phyloP scores from a whole-genome alignment of 2,797 vertebrate species.

The Anguilla anguilla region DNA sequence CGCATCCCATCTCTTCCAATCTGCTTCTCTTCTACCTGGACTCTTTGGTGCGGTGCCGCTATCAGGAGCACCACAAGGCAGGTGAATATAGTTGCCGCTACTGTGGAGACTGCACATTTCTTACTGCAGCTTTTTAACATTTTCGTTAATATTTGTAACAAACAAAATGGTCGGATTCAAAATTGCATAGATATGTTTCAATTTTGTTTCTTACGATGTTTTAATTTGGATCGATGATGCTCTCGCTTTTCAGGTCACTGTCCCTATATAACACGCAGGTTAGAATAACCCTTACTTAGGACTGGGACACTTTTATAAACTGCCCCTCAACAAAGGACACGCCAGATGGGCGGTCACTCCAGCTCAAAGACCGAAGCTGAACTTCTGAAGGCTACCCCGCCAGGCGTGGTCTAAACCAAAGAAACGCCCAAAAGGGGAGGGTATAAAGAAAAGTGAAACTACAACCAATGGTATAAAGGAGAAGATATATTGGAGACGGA shows the following conservation, averaged over 20 bases:
- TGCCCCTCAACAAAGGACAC: conserved; percentile 22
- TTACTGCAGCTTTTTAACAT: conserved; percentile 71
- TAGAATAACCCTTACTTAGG: neutral
- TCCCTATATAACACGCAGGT: neutral
- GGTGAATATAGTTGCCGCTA: conserved; percentile 73
- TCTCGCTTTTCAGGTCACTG: neutral
- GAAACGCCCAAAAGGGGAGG: conserved; percentile 28
- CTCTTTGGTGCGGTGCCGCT: conserved; percentile 54
- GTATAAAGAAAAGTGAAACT: neutral
- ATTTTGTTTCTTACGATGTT: neutral
- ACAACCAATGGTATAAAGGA: neutral
- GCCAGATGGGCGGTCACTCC: conserved; percentile 26
- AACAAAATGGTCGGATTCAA: conserved; percentile 15
- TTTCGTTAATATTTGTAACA: conserved; percentile 2
- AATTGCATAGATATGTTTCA: conserved; percentile 23
- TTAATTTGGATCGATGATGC: conserved; percentile 7
- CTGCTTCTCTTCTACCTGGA: conserved; percentile 37
- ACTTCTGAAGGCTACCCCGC: neutral
- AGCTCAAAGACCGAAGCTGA: neutral
- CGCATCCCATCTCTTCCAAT: conserved; percentile 54
- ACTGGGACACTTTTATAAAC: conserved; percentile 34
- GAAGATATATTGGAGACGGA: neutral
- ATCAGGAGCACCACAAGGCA: conserved; percentile 77
- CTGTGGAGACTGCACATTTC: conserved; percentile 55
- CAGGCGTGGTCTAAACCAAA: conserved; percentile 15